Evolutionary conservation across 2,113 vertebrate genomes (phyloP).

Genomic region (Pithys albifrons): DNA sequence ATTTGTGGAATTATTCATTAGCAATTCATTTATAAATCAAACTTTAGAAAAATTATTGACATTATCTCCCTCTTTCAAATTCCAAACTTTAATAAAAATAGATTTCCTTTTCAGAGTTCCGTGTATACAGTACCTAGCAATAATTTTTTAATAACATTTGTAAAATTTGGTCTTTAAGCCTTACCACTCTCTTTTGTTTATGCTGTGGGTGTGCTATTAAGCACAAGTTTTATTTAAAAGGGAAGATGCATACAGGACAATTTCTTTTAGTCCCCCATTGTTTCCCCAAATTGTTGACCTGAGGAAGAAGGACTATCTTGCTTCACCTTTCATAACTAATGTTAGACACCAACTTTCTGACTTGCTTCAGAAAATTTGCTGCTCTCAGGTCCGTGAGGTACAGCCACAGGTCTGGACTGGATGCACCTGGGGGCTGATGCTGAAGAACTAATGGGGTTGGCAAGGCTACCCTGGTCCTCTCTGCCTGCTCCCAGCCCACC

Average conservation of each 20-base stretch:
- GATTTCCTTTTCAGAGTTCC: slow-evolving; percentile 1
- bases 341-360: neutral
- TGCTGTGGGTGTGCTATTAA: neutral
- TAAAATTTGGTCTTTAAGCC: neutral
- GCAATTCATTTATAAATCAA: slow-evolving; percentile 66
- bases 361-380: neutral
- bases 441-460: neutral
- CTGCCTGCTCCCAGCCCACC: neutral
- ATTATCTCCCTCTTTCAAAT: slow-evolving; percentile 26
- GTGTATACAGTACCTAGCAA: neutral
- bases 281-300: neutral
- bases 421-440: neutral
- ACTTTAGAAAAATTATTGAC: slow-evolving; percentile 43
- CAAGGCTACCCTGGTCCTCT: neutral
- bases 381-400: neutral
- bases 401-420: neutral
- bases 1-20: slow-evolving; percentile 69
- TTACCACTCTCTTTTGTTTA: neutral
- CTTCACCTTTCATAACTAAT: neutral
- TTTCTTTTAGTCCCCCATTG: neutral
- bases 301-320: neutral
- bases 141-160: slow-evolving; percentile 2
- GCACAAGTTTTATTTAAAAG: neutral
- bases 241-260: neutral
- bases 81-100: slow-evolving; percentile 34